Base-by-base conservation (phyloP, 2,797 vertebrate genomes). In the Simalia tracyae region DNA sequence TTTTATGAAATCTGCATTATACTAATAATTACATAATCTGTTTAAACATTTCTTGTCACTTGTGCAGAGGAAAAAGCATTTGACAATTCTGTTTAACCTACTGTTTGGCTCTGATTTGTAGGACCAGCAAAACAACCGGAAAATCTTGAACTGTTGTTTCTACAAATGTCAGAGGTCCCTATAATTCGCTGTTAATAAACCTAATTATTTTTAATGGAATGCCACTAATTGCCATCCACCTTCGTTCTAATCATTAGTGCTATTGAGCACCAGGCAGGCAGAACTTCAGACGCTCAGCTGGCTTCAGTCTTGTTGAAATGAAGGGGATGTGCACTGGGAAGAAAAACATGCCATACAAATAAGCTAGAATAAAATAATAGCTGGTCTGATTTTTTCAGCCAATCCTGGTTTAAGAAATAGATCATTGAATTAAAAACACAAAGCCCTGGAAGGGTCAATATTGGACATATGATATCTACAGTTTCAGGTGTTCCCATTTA, bases 161-260 rank as follows among this genome's bases (percentile, higher is more conserved):
- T 94, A 17, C 84, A 56, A 86, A 26, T 92, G 87, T 72, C 60
- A 76, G 64, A 95, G 89, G 19, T 28, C 90, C 54, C 61, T 92
- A 26, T 94, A 91, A 90, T 56, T 92, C 87, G 64, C 24, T 68
- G 36, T 46, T 86, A 89, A 63, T 93, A 93, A 94, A 92, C 24
- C 92, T 91, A 12, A 3, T 90, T 89, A 87, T 68, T 96, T 91
- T 90, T 92, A 93, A 94, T 54, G 81, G 72, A 89, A 66, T 84
- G 60, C 9, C 81, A 63, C 59, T 93, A 94, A 87, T 57, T 93
- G 68, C 57, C 84, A 46, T 63, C 68, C 85, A 36, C n/a, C 56
- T 88, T 68, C 90, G 91, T 92, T 91, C 36, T 91, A 81, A 57
- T 60, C 68, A 61, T 14, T 93, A 1, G 76, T 94, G 66, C 63